Percentiles rank a stretch among this genome's conserved stretches.
Evolutionary conservation across 2,797 vertebrate species (phyloP).

Genomic region (Phrynocephalus vlangalii): DNA sequence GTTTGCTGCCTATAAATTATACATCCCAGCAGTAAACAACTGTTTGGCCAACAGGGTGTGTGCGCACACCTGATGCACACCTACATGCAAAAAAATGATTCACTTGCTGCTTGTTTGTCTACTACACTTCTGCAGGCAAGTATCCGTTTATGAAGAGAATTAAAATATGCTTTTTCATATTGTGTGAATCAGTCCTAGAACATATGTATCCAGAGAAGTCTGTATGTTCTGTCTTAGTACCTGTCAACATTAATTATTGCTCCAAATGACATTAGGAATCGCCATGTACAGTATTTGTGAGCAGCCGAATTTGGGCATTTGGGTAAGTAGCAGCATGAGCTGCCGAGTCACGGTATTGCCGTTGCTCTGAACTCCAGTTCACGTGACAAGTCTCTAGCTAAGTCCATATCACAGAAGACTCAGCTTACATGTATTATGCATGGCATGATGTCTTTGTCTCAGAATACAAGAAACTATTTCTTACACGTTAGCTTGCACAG

Average conservation of each 20-base stretch:
- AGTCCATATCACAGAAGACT: background rate
- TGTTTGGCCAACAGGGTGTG: background rate
- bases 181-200: background rate
- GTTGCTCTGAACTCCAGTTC: background rate
- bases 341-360: background rate
- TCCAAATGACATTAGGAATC: background rate
- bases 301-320: background rate
- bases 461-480: background rate
- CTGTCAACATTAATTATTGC: background rate
- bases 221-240: background rate
- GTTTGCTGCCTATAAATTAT: background rate
- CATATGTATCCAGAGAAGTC: background rate
- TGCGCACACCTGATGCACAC: background rate
- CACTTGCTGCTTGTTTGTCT: background rate
- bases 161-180: background rate
- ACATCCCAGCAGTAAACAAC: background rate
- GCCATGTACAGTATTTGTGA: background rate
- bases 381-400: background rate
- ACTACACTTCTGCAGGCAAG: background rate
- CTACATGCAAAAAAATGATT: background rate
- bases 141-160: background rate
- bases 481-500: background rate
- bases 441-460: background rate
- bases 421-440: background rate
- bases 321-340: background rate